phyloP scores from a whole-genome alignment of 2,888 invertebrate genomes.

The Clostera curtula region DNA sequence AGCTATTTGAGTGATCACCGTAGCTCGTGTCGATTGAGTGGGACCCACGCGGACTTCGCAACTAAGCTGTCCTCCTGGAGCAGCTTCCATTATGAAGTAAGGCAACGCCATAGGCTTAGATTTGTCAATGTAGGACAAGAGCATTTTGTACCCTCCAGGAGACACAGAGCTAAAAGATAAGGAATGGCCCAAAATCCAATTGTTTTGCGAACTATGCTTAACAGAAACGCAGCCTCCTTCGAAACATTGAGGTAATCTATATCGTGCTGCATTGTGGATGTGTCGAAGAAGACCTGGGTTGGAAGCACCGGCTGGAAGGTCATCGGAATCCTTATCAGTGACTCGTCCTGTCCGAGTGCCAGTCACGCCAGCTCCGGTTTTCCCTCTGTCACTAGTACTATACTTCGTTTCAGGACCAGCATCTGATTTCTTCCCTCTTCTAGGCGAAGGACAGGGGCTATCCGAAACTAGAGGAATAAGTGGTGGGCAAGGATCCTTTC shows the following conservation, averaged over 20 bases:
- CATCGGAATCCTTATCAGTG: conserved; percentile 29
- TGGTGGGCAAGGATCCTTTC: conserved; percentile 14
- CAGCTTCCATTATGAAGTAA: conserved; percentile 65
- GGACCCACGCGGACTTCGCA: conserved; percentile 60
- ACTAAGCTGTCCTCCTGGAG: conserved; percentile 66
- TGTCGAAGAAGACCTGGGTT: conserved; percentile 59
- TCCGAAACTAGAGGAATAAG: no score
- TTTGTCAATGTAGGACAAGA: conserved; percentile 54
- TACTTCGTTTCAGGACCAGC: conserved; percentile 25
- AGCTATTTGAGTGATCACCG: conserved; percentile 56
- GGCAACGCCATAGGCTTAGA: conserved; percentile 42
- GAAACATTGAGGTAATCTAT: conserved; percentile 63
- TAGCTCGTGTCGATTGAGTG: conserved; percentile 44
- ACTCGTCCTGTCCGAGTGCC: conserved; percentile 48
- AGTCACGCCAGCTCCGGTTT: conserved; percentile 61
- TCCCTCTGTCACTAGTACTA: conserved; percentile 49
- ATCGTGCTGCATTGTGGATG: conserved; percentile 60
- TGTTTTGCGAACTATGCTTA: conserved; percentile 44
- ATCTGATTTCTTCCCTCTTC: conserved; percentile 17
- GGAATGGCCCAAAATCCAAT: conserved; percentile 60
- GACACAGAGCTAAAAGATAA: conserved; percentile 64
- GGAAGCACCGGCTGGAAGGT: conserved; percentile 41
- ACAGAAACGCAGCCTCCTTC: conserved; percentile 59
- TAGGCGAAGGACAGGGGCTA: not conserved
- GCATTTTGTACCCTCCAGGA: conserved; percentile 61